Base-by-base conservation (phyloP, 2,797 vertebrate species). In the Echiichthys vipera region DNA sequence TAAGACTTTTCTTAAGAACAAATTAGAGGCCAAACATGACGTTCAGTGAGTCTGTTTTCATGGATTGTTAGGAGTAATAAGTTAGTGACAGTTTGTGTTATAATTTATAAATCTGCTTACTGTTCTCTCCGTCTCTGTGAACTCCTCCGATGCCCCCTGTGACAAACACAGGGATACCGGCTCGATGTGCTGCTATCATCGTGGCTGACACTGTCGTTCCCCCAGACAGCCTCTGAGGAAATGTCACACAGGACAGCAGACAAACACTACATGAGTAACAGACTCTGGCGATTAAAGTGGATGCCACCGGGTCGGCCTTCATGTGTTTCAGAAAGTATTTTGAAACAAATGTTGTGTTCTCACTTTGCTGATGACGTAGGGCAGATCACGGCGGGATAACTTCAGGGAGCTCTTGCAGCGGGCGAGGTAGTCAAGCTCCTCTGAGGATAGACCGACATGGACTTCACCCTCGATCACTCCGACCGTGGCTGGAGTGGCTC, bases 101-200 rank as follows among this genome's bases (percentile, higher is more conserved):
- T 0, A 17, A 45, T 32, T 58, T 49, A 65, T 18, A 7, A 14
- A 14, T 62, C 8, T 54, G 74, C 95, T 93, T 92, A 97, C 97
- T 96, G 63, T 93, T 96, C 70, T 97, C 93, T 89, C 97, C 97
- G 5, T 93, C 94, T 55, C 93, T 94, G 87, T 98, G 97, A 45
- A 98, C 96, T 4, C 97, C 97, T 84, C 97, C 97, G 9, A 98
- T 94, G 45, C 97, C 97, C 0, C 97, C 97, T 0, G 97, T 96
- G 70, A 97, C 96, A 91, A 98, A 97, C 30, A 98, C 89, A 0
- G 88, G 86, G 83, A 98, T 96, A 36, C 95, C 95, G 6, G 88
- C 95, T 81, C 78, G 94, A 75, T 97, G 95, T 2, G 97, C 96
- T 0, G 90, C 95, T 20, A 96, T 95, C 96, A 98, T 96, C 2